phyloP scores from a whole-genome alignment of 2,888 invertebrate species.

The Iselma pallidipennis region DNA sequence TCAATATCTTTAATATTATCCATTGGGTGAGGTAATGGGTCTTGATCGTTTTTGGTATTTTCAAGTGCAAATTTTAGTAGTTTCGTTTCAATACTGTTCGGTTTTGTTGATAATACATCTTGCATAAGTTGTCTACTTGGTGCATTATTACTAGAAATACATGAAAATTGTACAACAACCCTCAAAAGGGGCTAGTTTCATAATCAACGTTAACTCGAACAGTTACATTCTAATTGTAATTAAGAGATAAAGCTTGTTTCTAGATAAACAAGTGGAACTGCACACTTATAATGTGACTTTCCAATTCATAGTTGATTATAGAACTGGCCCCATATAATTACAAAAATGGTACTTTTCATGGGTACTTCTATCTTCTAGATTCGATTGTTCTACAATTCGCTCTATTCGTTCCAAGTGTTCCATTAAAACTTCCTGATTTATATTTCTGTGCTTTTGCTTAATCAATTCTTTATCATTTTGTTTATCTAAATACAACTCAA shows the following conservation, averaged over 20 bases:
- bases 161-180: neutral
- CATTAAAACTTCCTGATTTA: slow-evolving; percentile 34
- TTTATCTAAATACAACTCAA: slow-evolving; percentile 58
- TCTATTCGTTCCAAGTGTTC: slow-evolving; percentile 16
- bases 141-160: slow-evolving; percentile 2
- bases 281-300: too few species aligned
- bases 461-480: slow-evolving; percentile 52
- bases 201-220: too few species aligned
- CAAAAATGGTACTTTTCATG: neutral
- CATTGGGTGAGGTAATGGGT: slow-evolving; percentile 56
- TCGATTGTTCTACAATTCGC: neutral
- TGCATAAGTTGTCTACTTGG: slow-evolving; percentile 33
- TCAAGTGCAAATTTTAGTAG: slow-evolving; percentile 46
- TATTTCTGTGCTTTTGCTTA: slow-evolving; percentile 42
- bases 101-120: slow-evolving; percentile 43
- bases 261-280: too few species aligned
- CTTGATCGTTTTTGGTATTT: slow-evolving; percentile 12
- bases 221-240: too few species aligned
- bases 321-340: too few species aligned
- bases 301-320: too few species aligned
- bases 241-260: too few species aligned
- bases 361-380: neutral
- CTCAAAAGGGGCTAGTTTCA: too few species aligned
- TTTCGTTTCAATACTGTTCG: slow-evolving; percentile 48
- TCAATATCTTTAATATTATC: slow-evolving; percentile 60